phyloP scores from a whole-genome alignment of 2,888 invertebrate genomes.

The Saturnia pavonia region DNA sequence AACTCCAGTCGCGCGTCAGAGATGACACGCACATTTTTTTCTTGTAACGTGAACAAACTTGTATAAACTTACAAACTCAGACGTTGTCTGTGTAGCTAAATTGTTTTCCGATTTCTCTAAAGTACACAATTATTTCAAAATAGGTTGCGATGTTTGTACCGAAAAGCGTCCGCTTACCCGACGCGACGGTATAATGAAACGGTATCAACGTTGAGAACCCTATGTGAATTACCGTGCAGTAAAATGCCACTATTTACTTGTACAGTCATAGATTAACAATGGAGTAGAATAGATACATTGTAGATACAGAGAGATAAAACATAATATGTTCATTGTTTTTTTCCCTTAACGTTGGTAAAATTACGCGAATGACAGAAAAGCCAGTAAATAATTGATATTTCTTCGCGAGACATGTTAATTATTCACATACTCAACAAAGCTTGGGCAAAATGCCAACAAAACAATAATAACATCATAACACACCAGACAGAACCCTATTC shows the following conservation, averaged over 20 bases:
- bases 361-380: no score
- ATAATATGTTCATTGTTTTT: no score
- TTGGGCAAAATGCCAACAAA: no score
- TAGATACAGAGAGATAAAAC: neutral
- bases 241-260: conserved; percentile 19
- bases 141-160: conserved; percentile 12
- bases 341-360: no score
- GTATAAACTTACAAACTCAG: conserved; percentile 4
- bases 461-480: no score
- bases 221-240: conserved; percentile 16
- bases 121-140: conserved; percentile 21
- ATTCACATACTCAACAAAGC: no score
- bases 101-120: conserved; percentile 22
- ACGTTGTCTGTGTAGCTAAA: conserved; percentile 13
- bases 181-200: conserved; percentile 20
- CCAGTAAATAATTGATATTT: no score
- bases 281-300: conserved; percentile 4
- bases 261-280: conserved; percentile 3
- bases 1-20: no score
- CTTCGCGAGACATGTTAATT: no score
- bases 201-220: conserved; percentile 16
- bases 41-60: conserved; percentile 10
- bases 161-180: conserved; percentile 17
- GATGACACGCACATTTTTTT: neutral
- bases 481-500: no score